Conservation (phyloP, 2,113 vertebrate species). For the Chaenogobius annularis region DNA sequence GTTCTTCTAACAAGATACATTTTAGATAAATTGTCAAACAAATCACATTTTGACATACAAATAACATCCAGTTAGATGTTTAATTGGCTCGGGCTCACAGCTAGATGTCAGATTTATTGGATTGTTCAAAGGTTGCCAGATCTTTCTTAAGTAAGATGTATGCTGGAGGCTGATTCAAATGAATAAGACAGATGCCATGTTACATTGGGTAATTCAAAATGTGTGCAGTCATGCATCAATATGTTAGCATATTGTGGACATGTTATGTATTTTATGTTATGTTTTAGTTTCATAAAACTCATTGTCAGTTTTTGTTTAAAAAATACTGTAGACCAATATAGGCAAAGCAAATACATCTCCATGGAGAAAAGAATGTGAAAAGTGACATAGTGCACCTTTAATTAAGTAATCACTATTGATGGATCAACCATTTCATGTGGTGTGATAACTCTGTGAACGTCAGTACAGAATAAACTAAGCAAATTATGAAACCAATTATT, state of each 20-base stretch:
- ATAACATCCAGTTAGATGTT: slow-evolving; percentile 4
- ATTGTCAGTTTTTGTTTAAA: too few species aligned
- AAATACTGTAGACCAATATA: too few species aligned
- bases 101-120: slow-evolving; percentile 2
- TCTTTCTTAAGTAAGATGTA: slow-evolving; percentile 2
- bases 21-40: background rate
- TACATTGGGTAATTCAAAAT: background rate
- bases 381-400: too few species aligned
- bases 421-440: background rate
- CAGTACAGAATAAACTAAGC: background rate
- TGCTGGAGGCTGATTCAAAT: background rate
- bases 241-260: background rate
- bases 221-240: background rate
- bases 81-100: background rate
- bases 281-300: too few species aligned
- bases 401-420: too few species aligned
- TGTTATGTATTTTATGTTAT: background rate
- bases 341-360: too few species aligned
- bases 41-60: background rate
- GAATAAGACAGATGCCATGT: slow-evolving; percentile 10
- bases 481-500: background rate
- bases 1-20: background rate
- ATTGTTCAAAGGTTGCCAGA: background rate
- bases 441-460: background rate
- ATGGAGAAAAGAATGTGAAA: too few species aligned